A percentile compares a stretch with the other conserved stretches of the same genome.
phyloP scores from a whole-genome alignment of 2,888 invertebrate genomes.

The Dendrolimus pini region DNA sequence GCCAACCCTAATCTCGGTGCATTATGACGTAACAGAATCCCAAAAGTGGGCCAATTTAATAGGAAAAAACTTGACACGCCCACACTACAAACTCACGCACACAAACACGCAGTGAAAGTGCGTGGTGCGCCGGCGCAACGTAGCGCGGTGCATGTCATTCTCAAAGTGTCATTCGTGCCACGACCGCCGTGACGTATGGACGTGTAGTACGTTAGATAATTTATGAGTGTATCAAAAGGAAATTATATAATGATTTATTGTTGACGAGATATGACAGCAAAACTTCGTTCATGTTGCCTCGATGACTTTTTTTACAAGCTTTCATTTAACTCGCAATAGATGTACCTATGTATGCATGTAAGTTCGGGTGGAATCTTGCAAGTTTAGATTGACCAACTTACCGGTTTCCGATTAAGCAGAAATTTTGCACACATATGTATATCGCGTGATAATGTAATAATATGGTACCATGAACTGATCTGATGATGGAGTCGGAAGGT shows the following conservation, averaged over 20 bases:
- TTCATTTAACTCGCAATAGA: no score
- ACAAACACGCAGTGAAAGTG: slow-evolving; percentile 57
- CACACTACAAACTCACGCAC: slow-evolving; percentile 23
- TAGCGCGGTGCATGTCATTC: slow-evolving; percentile 9
- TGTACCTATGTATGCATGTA: no score
- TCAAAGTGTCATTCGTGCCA: slow-evolving; percentile 32
- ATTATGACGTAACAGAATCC: slow-evolving; percentile 57
- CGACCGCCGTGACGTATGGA: slow-evolving; percentile 25
- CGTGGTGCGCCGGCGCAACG: slow-evolving; percentile 26
- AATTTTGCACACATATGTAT: no score
- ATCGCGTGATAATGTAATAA: no score
- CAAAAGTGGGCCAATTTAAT: slow-evolving; percentile 67
- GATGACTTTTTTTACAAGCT: no score
- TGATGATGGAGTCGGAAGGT: no score
- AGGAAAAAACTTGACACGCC: slow-evolving; percentile 52
- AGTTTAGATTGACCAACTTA: no score
- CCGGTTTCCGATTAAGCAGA: no score
- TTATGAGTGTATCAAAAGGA: neutral
- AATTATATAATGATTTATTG: neutral
- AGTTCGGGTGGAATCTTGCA: no score
- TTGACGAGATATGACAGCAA: neutral
- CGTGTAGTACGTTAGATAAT: slow-evolving; percentile 11
- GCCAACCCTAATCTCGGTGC: no score
- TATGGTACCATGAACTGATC: no score
- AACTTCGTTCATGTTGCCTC: neutral